Base-by-base conservation (phyloP, 2,797 vertebrate species). In the Oophaga sylvatica region DNA sequence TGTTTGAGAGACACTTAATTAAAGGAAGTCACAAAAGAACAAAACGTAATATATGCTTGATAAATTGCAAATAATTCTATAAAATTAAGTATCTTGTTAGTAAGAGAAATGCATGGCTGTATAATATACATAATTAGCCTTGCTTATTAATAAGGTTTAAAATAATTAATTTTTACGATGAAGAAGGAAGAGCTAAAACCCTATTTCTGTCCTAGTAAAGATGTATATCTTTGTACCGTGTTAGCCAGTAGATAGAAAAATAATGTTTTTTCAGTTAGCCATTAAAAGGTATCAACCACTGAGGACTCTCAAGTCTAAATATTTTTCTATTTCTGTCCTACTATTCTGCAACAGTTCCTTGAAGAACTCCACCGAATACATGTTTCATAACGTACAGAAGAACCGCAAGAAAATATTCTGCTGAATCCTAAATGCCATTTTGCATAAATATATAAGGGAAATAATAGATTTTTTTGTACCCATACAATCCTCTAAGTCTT, bases 21-120 rank as follows among this genome's bases (percentile, higher is more conserved):
- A 73, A 59, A 59, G 53, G 53, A 71, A 35, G 10, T 45, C 35
- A 35, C 15, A 17, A 60, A 79, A 31, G 53, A 79, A 48, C 71
- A 56, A 77, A 77, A 77, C 45, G 16, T 60, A 59, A 79, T 79
- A 60, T 60, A 79, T 79, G 26, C 57, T 56, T 3, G 7, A 16
- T 60, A 60, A 79, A 79, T 35, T 59, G 56, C 26, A 79, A 19
- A 20, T 81, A 81, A 63, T 81, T 68, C 63, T 82, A 26, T 67
- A 82, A 35, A 82, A 67, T 48, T 48, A 63, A 53, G 80, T 48
- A 67, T 82, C 35, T 68, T 67, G 63, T 65, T 63, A 81, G 48
- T 79, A 80, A 29, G 0, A 75, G 80, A 35, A 87, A 53, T 78
- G 84, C 88, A 91, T 85, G 35, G 75, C 75, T 26, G 48, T 77